Conservation (phyloP, 2,888 invertebrate genomes). For the Dichetophora obliterata region DNA sequence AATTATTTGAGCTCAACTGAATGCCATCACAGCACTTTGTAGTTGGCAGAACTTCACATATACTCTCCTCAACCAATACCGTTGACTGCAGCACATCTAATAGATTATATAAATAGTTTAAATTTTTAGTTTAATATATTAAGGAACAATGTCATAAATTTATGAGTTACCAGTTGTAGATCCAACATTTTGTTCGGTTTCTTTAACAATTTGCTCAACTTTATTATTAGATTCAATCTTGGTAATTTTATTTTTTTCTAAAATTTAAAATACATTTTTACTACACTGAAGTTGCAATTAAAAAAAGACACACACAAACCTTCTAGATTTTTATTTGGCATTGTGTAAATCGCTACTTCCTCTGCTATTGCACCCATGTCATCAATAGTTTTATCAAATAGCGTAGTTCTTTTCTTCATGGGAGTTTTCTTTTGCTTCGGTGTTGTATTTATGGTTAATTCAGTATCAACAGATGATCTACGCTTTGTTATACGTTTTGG, state of each 20-base stretch:
- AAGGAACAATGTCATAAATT: no score
- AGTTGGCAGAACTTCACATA: conserved; percentile 47
- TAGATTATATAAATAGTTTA: not conserved
- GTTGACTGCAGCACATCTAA: conserved; percentile 6
- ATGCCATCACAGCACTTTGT: not conserved
- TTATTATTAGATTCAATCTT: not conserved
- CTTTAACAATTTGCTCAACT: not conserved
- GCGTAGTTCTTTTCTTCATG: not conserved
- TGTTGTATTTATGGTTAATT: conserved; percentile 11
- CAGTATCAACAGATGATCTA: conserved; percentile 46
- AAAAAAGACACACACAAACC: not conserved
- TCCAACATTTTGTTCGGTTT: no score
- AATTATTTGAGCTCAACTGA: not conserved
- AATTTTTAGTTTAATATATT: no score
- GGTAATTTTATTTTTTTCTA: not conserved
- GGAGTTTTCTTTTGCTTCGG: conserved; percentile 25
- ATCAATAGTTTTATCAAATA: conserved; percentile 43
- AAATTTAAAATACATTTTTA: not conserved
- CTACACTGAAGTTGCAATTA: no score
- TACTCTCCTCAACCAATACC: conserved; percentile 49
- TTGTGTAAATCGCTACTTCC: conserved; percentile 1
- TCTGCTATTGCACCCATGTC: conserved; percentile 44
- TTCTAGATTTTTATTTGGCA: not conserved
- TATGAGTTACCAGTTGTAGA: no score
- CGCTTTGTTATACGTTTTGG: conserved; percentile 48